Conservation (phyloP, 2,888 invertebrate genomes). For the Herminia tarsipennalis region DNA sequence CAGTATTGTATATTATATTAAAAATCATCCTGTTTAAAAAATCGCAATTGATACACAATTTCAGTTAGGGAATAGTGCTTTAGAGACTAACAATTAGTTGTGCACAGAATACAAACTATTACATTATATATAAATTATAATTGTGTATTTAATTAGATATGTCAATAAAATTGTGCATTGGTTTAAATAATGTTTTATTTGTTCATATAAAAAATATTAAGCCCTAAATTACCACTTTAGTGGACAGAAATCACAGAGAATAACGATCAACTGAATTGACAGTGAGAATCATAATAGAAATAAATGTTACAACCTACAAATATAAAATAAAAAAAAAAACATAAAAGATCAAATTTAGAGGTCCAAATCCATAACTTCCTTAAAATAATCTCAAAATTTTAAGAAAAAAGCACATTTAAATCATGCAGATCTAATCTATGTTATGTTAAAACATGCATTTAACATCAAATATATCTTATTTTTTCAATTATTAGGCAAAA, state of each 20-base stretch:
- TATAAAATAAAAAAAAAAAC: not conserved
- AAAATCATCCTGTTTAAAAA: too few relatives aligned
- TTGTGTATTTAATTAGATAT: conserved; percentile 82
- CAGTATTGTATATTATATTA: too few relatives aligned
- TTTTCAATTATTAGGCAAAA: not conserved
- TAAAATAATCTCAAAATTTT: too few relatives aligned
- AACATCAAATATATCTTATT: not conserved
- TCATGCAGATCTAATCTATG: not conserved
- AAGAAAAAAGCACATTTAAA: too few relatives aligned
- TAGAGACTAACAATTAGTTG: conserved; percentile 48
- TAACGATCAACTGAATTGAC: conserved; percentile 23
- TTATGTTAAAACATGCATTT: not conserved
- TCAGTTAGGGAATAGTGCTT: conserved; percentile 59
- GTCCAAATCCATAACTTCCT: too few relatives aligned
- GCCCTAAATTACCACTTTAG: conserved; percentile 26
- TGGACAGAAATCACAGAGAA: conserved; percentile 38
- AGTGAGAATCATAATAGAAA: conserved; percentile 13
- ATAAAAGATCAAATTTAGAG: not conserved
- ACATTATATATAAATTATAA: conserved; percentile 68
- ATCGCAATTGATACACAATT: conserved; percentile 82
- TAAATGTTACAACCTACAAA: not conserved
- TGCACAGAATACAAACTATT: conserved; percentile 45
- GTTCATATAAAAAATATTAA: conserved; percentile 31
- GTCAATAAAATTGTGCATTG: conserved; percentile 80
- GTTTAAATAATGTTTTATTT: conserved; percentile 58